Conservation (phyloP, 2,113 vertebrate genomes). For the Setophaga kirtlandii region DNA sequence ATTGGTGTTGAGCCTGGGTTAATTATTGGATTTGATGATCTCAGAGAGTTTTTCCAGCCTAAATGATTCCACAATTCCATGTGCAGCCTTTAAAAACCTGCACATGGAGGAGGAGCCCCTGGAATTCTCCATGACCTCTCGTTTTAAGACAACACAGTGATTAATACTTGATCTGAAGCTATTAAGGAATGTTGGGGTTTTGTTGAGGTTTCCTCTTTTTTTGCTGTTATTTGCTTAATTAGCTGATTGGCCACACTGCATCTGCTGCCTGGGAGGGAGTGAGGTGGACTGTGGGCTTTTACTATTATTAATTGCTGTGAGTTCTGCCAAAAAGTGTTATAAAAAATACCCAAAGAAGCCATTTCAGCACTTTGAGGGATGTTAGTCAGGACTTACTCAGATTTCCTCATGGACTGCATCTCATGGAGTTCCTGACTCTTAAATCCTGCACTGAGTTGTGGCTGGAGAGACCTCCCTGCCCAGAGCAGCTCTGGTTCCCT, state of each 20-base stretch:
- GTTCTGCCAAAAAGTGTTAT: background rate
- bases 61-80: accelerated
- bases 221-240: background rate
- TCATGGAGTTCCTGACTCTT: background rate
- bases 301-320: background rate
- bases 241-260: background rate
- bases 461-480: background rate
- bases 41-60: background rate
- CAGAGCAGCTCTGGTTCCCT: background rate
- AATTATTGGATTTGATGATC: background rate
- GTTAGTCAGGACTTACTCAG: background rate
- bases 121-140: background rate
- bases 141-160: background rate
- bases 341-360: background rate
- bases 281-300: conserved; percentile 1
- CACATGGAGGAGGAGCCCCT: background rate
- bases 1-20: background rate
- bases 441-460: background rate
- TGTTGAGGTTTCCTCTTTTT: background rate
- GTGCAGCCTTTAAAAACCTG: background rate
- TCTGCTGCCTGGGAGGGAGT: background rate
- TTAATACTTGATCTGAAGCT: background rate
- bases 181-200: background rate
- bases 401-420: background rate
- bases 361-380: background rate